These are phyloP conservation scores for Coregonus clupeaformis DNA, from an alignment of 2,113 vertebrate genomes.

Conservation along the genomic window DNA sequence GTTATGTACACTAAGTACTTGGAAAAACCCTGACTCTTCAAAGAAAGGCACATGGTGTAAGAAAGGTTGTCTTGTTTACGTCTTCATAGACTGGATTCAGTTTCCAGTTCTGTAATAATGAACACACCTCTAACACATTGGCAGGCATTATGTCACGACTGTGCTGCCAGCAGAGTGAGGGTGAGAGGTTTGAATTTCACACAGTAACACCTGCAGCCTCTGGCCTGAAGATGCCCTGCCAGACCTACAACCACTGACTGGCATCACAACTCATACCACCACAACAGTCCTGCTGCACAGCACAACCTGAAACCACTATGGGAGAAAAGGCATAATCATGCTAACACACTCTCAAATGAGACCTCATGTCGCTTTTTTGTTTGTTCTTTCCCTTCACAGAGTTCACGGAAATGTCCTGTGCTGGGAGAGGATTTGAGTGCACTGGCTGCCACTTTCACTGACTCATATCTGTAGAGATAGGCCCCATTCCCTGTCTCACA, in stretches of 20 bases:
- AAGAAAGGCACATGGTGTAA: background rate
- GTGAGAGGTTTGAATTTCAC: slow-evolving; percentile 43
- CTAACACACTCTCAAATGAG: background rate
- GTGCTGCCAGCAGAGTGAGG: slow-evolving; percentile 36
- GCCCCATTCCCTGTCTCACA: slow-evolving; percentile 15
- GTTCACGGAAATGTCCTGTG: slow-evolving; percentile 46
- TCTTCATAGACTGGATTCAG: slow-evolving; percentile 28
- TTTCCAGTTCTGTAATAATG: slow-evolving; percentile 21
- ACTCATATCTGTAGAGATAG: slow-evolving; percentile 34
- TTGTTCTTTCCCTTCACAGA: slow-evolving; percentile 20
- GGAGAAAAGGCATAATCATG: background rate
- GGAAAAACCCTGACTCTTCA: background rate
- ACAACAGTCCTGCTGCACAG: background rate
- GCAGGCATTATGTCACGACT: slow-evolving; percentile 5
- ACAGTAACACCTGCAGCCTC: slow-evolving; percentile 54
- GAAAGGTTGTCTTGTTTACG: slow-evolving; percentile 6
- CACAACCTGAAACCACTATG: background rate
- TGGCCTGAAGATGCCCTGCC: slow-evolving; percentile 45
- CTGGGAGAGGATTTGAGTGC: slow-evolving; percentile 29
- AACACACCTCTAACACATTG: slow-evolving; percentile 34
- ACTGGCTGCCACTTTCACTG: slow-evolving; percentile 50
- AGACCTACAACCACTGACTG: slow-evolving; percentile 17
- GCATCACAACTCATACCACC: slow-evolving; percentile 19
- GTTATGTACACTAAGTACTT: too few species aligned
- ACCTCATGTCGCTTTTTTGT: slow-evolving; percentile 3